Conservation (phyloP, 2,888 invertebrate species). For the Chymomyza amoena region DNA sequence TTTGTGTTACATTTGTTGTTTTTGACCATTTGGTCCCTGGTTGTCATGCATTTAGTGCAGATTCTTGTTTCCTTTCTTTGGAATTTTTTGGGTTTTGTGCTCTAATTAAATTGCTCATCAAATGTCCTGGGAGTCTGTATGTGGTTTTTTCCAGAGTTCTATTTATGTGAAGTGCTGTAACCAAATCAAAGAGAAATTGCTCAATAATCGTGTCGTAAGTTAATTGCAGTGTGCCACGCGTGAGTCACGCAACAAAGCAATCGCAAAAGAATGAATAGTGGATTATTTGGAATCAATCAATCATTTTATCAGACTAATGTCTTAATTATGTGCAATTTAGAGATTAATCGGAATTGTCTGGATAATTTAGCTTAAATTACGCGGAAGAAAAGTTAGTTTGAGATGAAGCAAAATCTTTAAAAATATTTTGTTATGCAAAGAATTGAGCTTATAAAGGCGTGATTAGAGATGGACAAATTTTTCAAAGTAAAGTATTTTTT, state of each 20-base stretch:
- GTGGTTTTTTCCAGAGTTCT: neutral
- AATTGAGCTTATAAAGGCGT: too few relatives aligned
- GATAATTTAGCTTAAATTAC: too few relatives aligned
- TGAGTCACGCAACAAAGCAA: constrained; percentile 30
- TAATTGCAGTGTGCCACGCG: constrained; percentile 7
- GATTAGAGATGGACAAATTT: too few relatives aligned
- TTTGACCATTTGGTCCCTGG: neutral
- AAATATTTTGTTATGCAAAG: too few relatives aligned
- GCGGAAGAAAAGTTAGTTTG: too few relatives aligned
- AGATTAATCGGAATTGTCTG: too few relatives aligned
- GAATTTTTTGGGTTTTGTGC: constrained; percentile 5
- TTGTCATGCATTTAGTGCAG: constrained; percentile 14
- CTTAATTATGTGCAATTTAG: too few relatives aligned
- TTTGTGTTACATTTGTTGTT: constrained; percentile 22
- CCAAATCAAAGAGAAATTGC: neutral
- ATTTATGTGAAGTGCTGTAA: neutral
- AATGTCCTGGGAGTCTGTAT: neutral
- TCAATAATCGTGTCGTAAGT: neutral
- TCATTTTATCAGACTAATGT: too few relatives aligned
- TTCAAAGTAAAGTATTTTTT: too few relatives aligned
- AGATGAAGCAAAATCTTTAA: too few relatives aligned
- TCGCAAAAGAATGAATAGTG: too few relatives aligned
- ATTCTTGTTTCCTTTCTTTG: constrained; percentile 3
- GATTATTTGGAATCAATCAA: too few relatives aligned
- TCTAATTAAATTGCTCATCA: constrained; percentile 39